Base-by-base conservation (phyloP, 2,888 invertebrate species). In the Patella ulyssiponensis region DNA sequence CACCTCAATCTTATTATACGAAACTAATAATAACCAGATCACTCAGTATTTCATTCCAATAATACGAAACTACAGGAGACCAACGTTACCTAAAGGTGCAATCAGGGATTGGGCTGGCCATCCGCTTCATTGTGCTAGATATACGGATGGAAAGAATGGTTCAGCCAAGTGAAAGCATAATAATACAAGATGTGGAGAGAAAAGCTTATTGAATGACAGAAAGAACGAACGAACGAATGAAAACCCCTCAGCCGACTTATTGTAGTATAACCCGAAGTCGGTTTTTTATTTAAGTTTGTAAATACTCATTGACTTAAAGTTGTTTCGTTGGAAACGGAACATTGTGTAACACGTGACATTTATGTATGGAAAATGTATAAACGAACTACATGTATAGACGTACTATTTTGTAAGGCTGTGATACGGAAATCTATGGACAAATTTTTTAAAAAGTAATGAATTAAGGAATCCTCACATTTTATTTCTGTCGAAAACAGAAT, bases 261-360 rank as follows among this genome's bases (percentile, higher is more conserved):
- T 64, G 64, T 64, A 64, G 23, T 64, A 23, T 64, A 64, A 12
- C 64, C 20, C 64, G 12, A 11, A 20, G 64, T 64, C 64, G 64
- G 23, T 64, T 20, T 64, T 64, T 64, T 64, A 64, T 64, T 64
- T 64, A 64, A 64, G 20, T 64, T 64, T 64, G 64, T 64, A 64
- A 64, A 64, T 64, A 64, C 64, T 64, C 64, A 64, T 23, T 64
- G 64, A 64, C 64, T 64, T 64, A 11, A 23, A 64, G 64, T 64
- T 23, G 44, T 44, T 44, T 44, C 9, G 9, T 44, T 44, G 44
- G 44, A 44, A 44, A 44, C 64, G 64, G 14, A 23, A 64, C 64
- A 64, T 64, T 64, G 64, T 64, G 64, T 64, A 64, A 20, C 64
- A 64, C 64, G 64, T 64, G 64, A 64, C 64, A 64, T 64, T 64